phyloP scores from a whole-genome alignment of 2,888 invertebrate genomes.

The Nomada fucata region DNA sequence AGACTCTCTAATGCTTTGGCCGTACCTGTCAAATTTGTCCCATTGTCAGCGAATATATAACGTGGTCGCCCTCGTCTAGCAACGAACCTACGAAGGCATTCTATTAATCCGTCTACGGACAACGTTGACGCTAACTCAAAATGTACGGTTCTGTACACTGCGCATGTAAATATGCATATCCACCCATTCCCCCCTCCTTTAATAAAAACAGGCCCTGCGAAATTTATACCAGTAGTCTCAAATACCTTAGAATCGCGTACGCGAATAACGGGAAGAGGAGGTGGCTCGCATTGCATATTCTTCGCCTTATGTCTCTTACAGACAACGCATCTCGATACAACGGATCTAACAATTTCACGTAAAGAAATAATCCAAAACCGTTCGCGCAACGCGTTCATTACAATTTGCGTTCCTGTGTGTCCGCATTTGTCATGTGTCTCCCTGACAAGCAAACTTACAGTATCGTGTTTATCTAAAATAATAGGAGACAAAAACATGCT shows the following conservation, averaged over 20 bases:
- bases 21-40: slow-evolving; percentile 78
- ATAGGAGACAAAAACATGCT: slow-evolving; percentile 70
- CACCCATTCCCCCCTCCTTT: slow-evolving; percentile 63
- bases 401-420: slow-evolving; percentile 53
- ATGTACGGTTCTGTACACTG: slow-evolving; percentile 77
- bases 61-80: slow-evolving; percentile 74
- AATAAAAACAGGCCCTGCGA: slow-evolving; percentile 77
- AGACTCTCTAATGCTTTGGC: slow-evolving; percentile 63
- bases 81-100: slow-evolving; percentile 76
- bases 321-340: neutral
- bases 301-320: neutral
- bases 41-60: slow-evolving; percentile 79
- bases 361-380: neutral
- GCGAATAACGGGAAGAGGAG: slow-evolving; percentile 6
- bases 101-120: slow-evolving; percentile 71
- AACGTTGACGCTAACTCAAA: slow-evolving; percentile 75
- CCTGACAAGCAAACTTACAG: slow-evolving; percentile 62
- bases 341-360: neutral
- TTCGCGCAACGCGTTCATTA: neutral
- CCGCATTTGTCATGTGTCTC: slow-evolving; percentile 57
- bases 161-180: slow-evolving; percentile 79
- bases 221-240: slow-evolving; percentile 75
- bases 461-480: slow-evolving; percentile 68
- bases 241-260: slow-evolving; percentile 60
- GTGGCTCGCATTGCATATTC: slow-evolving; percentile 7